Evolutionary conservation across 1,140 invertebrate genomes (phyloP).

Genomic region (Brachystomella parvula): DNA sequence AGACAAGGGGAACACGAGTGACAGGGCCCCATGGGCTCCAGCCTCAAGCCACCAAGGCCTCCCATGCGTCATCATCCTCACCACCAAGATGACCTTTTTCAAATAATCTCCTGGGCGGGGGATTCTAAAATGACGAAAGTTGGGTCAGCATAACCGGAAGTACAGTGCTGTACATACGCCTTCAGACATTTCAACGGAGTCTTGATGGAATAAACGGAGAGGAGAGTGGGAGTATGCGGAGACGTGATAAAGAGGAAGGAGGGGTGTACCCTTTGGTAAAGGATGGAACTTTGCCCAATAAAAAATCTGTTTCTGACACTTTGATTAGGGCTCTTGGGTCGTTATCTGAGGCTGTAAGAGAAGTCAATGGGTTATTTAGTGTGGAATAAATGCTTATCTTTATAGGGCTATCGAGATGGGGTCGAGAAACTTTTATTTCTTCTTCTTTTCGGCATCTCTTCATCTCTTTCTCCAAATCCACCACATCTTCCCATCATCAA

Average conservation of each 20-base stretch:
- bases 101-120: no score
- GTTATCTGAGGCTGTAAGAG: not conserved
- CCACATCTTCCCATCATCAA: slow-evolving; percentile 19
- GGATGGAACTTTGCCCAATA: no score
- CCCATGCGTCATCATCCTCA: not conserved
- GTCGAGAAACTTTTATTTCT: slow-evolving; percentile 14
- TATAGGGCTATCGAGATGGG: slow-evolving; percentile 31
- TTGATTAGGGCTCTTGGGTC: not conserved
- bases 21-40: not conserved
- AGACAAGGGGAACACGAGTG: not conserved
- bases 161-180: no score
- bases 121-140: no score
- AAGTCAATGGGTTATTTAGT: slow-evolving; percentile 33
- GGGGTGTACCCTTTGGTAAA: no score
- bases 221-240: no score
- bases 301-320: not conserved
- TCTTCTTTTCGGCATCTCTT: slow-evolving; percentile 11
- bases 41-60: no score
- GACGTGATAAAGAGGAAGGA: no score
- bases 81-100: no score
- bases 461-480: not conserved
- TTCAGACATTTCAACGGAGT: no score
- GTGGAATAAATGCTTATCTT: slow-evolving; percentile 34
- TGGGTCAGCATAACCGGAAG: no score
- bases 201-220: no score